phyloP scores from a whole-genome alignment of 2,113 vertebrate species.

The Bujurquina vittata region DNA sequence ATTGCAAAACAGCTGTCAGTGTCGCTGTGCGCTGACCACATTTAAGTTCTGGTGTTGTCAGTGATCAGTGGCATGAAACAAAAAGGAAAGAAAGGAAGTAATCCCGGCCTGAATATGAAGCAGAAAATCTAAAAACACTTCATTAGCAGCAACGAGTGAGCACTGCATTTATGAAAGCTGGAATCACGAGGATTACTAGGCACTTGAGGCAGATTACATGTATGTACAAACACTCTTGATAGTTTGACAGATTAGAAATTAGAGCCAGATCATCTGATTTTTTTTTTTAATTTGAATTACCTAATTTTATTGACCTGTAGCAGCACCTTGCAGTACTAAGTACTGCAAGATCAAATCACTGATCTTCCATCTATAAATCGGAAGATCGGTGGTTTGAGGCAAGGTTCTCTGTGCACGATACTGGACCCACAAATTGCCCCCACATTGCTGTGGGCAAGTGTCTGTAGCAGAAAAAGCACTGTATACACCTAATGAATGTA shows the following conservation, averaged over 20 bases:
- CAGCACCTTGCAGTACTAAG: not conserved
- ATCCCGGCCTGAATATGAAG: rapidly evolving
- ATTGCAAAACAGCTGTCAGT: not conserved
- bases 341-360: not conserved
- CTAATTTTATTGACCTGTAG: not conserved
- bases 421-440: too few relatives aligned
- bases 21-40: not conserved
- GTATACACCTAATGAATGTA: too few relatives aligned
- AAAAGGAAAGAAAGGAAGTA: not conserved
- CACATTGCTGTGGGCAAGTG: too few relatives aligned
- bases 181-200: not conserved
- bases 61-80: not conserved
- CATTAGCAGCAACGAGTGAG: not conserved
- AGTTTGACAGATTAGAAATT: not conserved
- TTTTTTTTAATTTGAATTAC: not conserved
- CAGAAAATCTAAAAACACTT: not conserved
- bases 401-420: too few relatives aligned
- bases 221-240: not conserved
- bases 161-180: not conserved
- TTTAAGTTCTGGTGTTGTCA: not conserved
- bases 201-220: not conserved
- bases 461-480: too few relatives aligned
- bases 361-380: too few relatives aligned
- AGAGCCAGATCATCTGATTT: not conserved
- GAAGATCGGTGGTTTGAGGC: too few relatives aligned